A percentile compares a stretch with the other conserved stretches of the same genome.
These are phyloP conservation scores for Drosophila bipectinata DNA, from an alignment of 1,140 invertebrate genomes.

Conservation along the genomic window DNA sequence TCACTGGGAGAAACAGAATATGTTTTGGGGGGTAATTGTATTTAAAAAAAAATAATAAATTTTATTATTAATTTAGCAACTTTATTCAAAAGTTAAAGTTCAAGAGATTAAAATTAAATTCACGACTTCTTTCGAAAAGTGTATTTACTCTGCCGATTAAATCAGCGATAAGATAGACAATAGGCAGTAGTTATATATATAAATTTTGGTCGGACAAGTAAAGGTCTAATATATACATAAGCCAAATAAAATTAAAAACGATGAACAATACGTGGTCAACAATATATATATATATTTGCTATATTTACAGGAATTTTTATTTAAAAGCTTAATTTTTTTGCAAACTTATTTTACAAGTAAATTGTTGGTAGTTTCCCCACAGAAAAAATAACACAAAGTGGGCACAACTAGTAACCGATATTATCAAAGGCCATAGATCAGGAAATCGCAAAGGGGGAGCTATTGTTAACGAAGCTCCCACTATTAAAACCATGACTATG, in stretches of 20 bases:
- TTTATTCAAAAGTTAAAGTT: no score
- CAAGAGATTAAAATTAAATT: background rate
- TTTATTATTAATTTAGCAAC: no score
- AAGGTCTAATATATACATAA: background rate
- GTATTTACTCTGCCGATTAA: slow-evolving; percentile 14
- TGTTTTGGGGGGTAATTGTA: no score
- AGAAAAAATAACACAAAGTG: slow-evolving; percentile 92
- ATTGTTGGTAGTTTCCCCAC: slow-evolving; percentile 55
- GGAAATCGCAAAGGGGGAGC: slow-evolving; percentile 90
- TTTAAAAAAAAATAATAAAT: no score
- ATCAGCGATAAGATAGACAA: slow-evolving; percentile 23
- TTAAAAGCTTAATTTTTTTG: slow-evolving; percentile 6
- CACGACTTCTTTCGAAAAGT: slow-evolving; percentile 3
- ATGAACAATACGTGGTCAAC: background rate
- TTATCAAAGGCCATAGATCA: slow-evolving; percentile 93
- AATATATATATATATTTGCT: background rate
- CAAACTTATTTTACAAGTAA: slow-evolving; percentile 15
- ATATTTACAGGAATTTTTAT: slow-evolving; percentile 6
- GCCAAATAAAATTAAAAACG: background rate
- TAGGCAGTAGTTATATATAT: slow-evolving; percentile 3
- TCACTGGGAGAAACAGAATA: no score
- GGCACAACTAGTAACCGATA: slow-evolving; percentile 91
- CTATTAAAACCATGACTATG: slow-evolving; percentile 69
- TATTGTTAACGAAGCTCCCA: slow-evolving; percentile 85
- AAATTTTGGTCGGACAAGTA: background rate